Percentiles rank a stretch among this genome's conserved stretches.
Conservation (phyloP, 2,797 vertebrate species). For the Brotula barbata region DNA sequence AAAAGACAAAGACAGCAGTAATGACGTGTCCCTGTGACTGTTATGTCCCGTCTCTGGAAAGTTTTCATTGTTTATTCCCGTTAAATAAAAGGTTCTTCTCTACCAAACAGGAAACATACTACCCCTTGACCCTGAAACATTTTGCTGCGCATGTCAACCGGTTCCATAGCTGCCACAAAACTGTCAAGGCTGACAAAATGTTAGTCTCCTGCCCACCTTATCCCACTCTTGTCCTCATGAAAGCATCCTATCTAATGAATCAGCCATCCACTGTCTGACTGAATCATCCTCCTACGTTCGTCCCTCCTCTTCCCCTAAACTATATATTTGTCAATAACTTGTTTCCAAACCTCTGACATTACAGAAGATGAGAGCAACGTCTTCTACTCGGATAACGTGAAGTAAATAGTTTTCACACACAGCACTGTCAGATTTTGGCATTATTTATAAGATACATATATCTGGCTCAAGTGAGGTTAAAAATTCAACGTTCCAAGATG, state of each 20-base stretch:
- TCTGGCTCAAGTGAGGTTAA: too few species aligned
- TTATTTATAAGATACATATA: too few species aligned
- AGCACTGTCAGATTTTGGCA: too few species aligned
- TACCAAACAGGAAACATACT: slow-evolving; percentile 20
- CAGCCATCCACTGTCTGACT: slow-evolving; percentile 52
- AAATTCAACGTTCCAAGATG: too few species aligned
- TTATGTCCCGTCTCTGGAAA: slow-evolving; percentile 56
- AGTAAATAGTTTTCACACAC: too few species aligned
- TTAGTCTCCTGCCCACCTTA: slow-evolving; percentile 27
- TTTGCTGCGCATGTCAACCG: background rate
- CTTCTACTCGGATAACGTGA: too few species aligned
- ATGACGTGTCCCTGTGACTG: slow-evolving; percentile 40
- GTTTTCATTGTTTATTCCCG: slow-evolving; percentile 53
- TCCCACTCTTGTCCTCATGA: slow-evolving; percentile 27
- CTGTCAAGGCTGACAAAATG: slow-evolving; percentile 17
- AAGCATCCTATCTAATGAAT: slow-evolving; percentile 29
- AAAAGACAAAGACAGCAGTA: slow-evolving; percentile 45
- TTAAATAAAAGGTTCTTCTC: slow-evolving; percentile 34
- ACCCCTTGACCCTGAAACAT: background rate
- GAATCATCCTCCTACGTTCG: slow-evolving; percentile 62
- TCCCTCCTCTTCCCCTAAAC: slow-evolving; percentile 20
- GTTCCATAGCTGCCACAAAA: background rate
- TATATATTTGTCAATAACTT: slow-evolving; percentile 33
- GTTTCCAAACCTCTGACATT: slow-evolving; percentile 44
- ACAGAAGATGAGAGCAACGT: slow-evolving; percentile 15